Base-by-base conservation (phyloP, 64 coral and sea anemone genomes). In the Stichodactyla helianthus region DNA sequence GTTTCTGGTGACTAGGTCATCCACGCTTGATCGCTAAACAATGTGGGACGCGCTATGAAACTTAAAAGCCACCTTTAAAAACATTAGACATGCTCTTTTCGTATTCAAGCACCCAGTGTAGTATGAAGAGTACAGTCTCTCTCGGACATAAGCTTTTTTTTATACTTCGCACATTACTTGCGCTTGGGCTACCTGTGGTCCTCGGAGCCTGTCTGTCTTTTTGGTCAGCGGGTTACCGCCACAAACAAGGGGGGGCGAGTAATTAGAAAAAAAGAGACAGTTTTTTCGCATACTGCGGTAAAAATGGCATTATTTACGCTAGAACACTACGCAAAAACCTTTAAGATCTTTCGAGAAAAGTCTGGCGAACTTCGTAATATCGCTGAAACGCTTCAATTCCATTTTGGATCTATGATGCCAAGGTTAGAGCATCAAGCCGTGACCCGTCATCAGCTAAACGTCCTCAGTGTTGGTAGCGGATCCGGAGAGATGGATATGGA, bases 81-180 rank as follows among this genome's bases (percentile, higher is more conserved):
- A 52, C 7, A 2, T 55, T 6, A 10, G 28, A 54, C 51, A 18
- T 10, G 26, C 52, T 67, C 4, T 53, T 10, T n/a, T 74, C 18
- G 55, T 77, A 58, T 79, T n/a, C 16, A 53, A 87, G 58, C 16
- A 91, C 93, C 0, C 93, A 95, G 63, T 95, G 93, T 82, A 60
- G 86, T 26, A 89, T 95, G 19, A 71, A 88, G 18, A 77, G 85
- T 58, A 71, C 93, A 23, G 53, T 51, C 11, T 86, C 82, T 13
- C 71, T 50, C 23, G 86, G 61, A n/a, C 89, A 95, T 44, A 44
- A 44, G 1, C 4, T 44, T 44, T 44, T 3, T 3, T 44, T 44
- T 2, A 44, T 44, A 44, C 4, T 44, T 44, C 35, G 35, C 35
- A 44, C 35, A 44, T 44, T 44, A 44, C 35, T 44, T 44, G 35